Base-by-base conservation (phyloP, 1,140 invertebrate species). In the Gryon sp. region DNA sequence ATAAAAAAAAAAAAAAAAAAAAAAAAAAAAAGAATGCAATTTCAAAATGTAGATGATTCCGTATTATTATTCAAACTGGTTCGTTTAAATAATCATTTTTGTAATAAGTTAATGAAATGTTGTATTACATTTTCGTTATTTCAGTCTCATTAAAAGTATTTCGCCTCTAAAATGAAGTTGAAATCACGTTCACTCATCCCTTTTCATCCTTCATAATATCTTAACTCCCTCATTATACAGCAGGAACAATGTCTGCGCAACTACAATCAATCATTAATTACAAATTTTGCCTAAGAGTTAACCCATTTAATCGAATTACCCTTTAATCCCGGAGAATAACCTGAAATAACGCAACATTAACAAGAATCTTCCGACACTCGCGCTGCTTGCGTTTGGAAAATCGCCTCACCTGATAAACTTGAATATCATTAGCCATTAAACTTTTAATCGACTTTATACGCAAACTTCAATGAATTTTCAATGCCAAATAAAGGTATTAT, bases 211-310 rank as follows among this genome's bases (percentile, higher is more conserved):
- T 12, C 24, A n/a, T 28, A 32, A 28, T 15, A 20, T 45, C 57
- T 60, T 48, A 60, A 48, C 30, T 48, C 57, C 43, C 32, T 34
- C 20, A 60, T 60, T 48, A 48, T 28, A n/a, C 16, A 8, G 9
- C 1, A n/a, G n/a, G 11, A 60, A 60, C 55, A 46, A 36, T 36
- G 59, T 41, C 45, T 48, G 20, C 15, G 32, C 14, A 26, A 50
- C 20, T 22, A 48, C 26, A 32, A 65, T 65, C 48, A 65, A 65
- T 65, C 60, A 53, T 53, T 52, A 65, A 65, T 65, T 65, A 65
- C 60, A 34, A 65, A 65, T 52, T 65, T 65, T 20, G 26, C 48
- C 15, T 43, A 53, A 43, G 26, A 43, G 32, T 53, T 53, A 34
- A 50, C 38, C 48, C 34, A 12, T 53, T 65, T 41, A 52, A 24